Percentiles rank a stretch among this genome's conserved stretches.
Evolutionary conservation across 2,797 vertebrate genomes (phyloP).

Genomic region (Bradypodion ventrale): DNA sequence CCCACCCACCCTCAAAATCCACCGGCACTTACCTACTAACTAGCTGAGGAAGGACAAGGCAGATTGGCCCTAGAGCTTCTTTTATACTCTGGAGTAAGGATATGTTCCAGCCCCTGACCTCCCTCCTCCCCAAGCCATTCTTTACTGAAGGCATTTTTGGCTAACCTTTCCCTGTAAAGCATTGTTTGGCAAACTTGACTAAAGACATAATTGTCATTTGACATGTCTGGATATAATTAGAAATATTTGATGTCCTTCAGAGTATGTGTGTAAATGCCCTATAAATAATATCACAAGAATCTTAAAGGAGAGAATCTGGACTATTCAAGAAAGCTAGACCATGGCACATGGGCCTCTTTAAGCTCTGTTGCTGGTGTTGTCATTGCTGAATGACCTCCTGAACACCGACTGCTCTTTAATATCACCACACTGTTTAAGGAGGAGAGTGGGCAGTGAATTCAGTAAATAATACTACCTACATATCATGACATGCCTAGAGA

Average conservation of each 20-base stretch:
- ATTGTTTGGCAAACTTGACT: constrained; percentile 75
- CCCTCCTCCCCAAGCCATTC: constrained; percentile 76
- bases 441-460: background rate
- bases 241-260: constrained; percentile 78
- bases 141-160: constrained; percentile 79
- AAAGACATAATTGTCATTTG: constrained; percentile 79
- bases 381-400: constrained; percentile 27
- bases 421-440: background rate
- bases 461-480: background rate
- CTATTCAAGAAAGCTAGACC: constrained; percentile 67
- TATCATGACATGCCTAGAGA: background rate
- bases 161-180: constrained; percentile 74
- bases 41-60: constrained; percentile 69
- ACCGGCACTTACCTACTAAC: constrained; percentile 74
- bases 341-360: constrained; percentile 66
- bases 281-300: constrained; percentile 78
- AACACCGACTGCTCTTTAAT: background rate
- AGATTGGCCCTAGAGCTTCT: constrained; percentile 55
- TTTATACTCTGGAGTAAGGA: constrained; percentile 71
- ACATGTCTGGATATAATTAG: constrained; percentile 82
- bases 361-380: constrained; percentile 54
- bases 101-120: constrained; percentile 72
- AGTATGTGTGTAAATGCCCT: constrained; percentile 77
- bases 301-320: constrained; percentile 70
- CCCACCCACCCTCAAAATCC: constrained; percentile 34